These are phyloP conservation scores for Heliconius hermathena DNA, from an alignment of 1,140 invertebrate genomes.

Conservation along the genomic window DNA sequence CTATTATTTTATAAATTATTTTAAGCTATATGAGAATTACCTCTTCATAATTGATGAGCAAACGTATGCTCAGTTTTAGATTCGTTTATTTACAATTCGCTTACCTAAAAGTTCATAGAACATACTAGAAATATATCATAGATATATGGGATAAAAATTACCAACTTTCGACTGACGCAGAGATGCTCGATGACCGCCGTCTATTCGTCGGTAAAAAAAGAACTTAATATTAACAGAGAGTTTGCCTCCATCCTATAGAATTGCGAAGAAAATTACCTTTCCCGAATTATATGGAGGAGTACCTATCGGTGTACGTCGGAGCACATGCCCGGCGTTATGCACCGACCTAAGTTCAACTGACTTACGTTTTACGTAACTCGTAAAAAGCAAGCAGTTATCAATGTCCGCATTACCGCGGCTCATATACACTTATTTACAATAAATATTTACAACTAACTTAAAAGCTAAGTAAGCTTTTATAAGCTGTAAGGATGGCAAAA, in stretches of 20 bases:
- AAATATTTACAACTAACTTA: constrained; percentile 75
- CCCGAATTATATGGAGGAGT: constrained; percentile 74
- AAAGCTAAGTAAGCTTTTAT: constrained; percentile 72
- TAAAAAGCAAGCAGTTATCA: constrained; percentile 64
- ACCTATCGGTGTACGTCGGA: constrained; percentile 43
- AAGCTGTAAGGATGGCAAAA: constrained; percentile 97
- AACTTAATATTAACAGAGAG: constrained; percentile 66
- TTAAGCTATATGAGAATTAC: constrained; percentile 40
- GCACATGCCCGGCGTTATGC: constrained; percentile 50
- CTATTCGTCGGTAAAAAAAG: constrained; percentile 72
- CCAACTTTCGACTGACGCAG: constrained; percentile 81
- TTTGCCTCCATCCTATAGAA: constrained; percentile 69
- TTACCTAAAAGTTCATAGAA: constrained; percentile 91
- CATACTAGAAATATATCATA: constrained; percentile 97
- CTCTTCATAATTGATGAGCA: constrained; percentile 37
- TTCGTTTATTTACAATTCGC: constrained; percentile 65
- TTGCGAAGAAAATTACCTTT: constrained; percentile 80
- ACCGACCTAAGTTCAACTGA: constrained; percentile 53
- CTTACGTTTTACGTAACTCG: constrained; percentile 57
- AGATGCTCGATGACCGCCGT: constrained; percentile 46
- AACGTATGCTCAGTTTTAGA: constrained; percentile 33
- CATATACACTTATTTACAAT: constrained; percentile 76
- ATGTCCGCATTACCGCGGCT: constrained; percentile 78
- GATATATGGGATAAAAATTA: constrained; percentile 96
- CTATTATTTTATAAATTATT: constrained; percentile 31